Percentiles rank a stretch among this genome's conserved stretches.
Conservation (phyloP, 2,113 vertebrate species). For the Peucedramus taeniatus region DNA sequence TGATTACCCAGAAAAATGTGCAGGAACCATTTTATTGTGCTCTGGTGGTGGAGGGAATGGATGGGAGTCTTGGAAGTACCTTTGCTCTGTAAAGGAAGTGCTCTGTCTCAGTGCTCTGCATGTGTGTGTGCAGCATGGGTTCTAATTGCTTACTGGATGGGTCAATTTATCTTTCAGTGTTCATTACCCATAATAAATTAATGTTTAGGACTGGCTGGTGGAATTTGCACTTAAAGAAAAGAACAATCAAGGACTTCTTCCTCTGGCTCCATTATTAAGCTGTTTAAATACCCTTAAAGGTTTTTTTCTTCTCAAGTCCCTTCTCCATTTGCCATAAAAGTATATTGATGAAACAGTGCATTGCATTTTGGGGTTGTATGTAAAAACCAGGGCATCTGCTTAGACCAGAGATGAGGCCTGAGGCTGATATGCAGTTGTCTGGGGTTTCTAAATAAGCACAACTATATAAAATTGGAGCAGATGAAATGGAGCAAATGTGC, state of each 20-base stretch:
- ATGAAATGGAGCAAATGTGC: constrained; percentile 1
- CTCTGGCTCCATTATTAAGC: neutral
- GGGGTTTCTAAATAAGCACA: constrained; percentile 22
- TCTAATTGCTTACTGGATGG: constrained; percentile 46
- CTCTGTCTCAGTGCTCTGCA: neutral
- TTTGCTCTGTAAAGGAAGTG: neutral
- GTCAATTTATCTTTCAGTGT: constrained; percentile 47
- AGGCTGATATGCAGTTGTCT: neutral
- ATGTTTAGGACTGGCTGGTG: neutral
- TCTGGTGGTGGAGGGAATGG: neutral
- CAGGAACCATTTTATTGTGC: neutral
- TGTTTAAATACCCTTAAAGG: neutral
- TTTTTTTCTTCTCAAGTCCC: neutral
- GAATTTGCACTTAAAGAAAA: constrained; percentile 21
- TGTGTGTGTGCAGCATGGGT: neutral
- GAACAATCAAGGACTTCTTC: neutral
- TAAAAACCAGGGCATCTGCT: neutral
- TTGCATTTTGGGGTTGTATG: neutral
- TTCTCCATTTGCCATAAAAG: neutral
- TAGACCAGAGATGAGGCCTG: neutral
- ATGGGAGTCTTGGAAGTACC: neutral
- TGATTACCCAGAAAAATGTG: neutral
- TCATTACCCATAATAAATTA: constrained; percentile 51
- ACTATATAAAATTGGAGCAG: neutral
- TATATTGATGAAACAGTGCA: neutral